Evolutionary conservation across 2,113 vertebrate genomes (phyloP).

Genomic region (Mystacornis crossleyi): DNA sequence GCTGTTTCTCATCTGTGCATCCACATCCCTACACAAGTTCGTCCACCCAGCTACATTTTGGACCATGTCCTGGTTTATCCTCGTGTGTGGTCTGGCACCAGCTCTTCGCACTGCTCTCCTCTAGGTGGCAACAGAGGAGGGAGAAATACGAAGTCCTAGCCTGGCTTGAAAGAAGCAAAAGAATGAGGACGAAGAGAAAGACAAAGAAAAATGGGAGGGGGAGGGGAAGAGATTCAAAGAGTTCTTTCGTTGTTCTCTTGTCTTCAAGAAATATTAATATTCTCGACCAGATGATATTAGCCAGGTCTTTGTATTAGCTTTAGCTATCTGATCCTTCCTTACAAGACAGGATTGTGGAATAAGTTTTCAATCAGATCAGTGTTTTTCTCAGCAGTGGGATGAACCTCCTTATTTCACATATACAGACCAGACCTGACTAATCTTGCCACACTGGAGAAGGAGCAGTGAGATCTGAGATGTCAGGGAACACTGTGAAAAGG

Average conservation of each 20-base stretch:
- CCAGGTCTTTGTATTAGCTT: background rate
- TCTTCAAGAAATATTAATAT: background rate
- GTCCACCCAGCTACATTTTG: fast-evolving
- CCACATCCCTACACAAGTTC: background rate
- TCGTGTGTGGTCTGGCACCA: fast-evolving
- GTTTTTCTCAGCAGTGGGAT: background rate
- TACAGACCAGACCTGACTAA: background rate
- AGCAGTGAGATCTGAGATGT: background rate
- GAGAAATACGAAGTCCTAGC: background rate
- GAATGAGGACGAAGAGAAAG: background rate
- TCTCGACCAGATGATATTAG: background rate
- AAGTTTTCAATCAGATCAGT: background rate
- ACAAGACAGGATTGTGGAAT: background rate
- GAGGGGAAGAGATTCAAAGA: background rate
- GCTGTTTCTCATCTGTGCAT: background rate
- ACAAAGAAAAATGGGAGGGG: background rate
- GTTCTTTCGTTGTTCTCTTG: background rate
- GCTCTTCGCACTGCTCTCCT: background rate
- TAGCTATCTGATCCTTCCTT: background rate
- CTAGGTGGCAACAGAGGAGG: constrained; percentile 43
- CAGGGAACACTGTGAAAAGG: background rate
- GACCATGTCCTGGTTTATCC: background rate
- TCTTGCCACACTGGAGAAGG: background rate
- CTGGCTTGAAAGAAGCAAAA: background rate
- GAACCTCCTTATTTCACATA: background rate